phyloP scores from a whole-genome alignment of 2,888 invertebrate genomes.

The Hemistola chrysoprasaria region DNA sequence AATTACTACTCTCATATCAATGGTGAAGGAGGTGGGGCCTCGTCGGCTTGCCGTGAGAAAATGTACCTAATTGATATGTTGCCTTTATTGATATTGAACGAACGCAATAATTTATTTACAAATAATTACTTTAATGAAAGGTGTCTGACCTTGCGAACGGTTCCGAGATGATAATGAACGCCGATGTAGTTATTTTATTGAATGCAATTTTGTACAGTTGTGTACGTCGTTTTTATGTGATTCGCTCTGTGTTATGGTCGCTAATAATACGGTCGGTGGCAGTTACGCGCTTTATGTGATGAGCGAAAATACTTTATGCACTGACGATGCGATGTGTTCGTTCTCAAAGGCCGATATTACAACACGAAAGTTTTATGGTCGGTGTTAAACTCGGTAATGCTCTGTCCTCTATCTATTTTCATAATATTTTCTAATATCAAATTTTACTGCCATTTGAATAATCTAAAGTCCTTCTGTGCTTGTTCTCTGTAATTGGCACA shows the following conservation, averaged over 20 bases:
- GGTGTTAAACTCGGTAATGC: conserved; percentile 7
- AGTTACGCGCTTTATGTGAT: conserved; percentile 41
- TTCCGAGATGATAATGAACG: conserved; percentile 28
- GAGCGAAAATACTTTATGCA: conserved; percentile 35
- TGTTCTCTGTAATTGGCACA: too few species aligned
- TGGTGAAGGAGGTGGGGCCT: conserved; percentile 35
- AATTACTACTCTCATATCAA: conserved; percentile 54
- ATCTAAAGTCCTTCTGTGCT: too few species aligned
- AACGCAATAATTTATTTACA: conserved; percentile 46
- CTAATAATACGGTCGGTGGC: conserved; percentile 43
- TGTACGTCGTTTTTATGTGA: conserved; percentile 39
- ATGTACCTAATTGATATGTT: conserved; percentile 46
- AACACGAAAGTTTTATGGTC: conserved; percentile 13
- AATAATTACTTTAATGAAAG: conserved; percentile 41
- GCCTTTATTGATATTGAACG: conserved; percentile 45
- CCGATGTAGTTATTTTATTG: conserved; percentile 33
- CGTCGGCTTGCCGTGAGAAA: conserved; percentile 32
- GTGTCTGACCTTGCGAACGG: conserved; percentile 33
- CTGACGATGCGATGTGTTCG: conserved; percentile 5
- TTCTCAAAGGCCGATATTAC: conserved; percentile 6
- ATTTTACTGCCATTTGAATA: conserved; percentile 1
- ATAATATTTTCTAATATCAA: conserved; percentile 4
- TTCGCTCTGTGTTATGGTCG: conserved; percentile 46
- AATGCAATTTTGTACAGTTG: conserved; percentile 43
- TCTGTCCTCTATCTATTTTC: conserved; percentile 6